Evolutionary conservation across 1,140 invertebrate genomes (phyloP).

Genomic region (Hydropsyche tenuis): DNA sequence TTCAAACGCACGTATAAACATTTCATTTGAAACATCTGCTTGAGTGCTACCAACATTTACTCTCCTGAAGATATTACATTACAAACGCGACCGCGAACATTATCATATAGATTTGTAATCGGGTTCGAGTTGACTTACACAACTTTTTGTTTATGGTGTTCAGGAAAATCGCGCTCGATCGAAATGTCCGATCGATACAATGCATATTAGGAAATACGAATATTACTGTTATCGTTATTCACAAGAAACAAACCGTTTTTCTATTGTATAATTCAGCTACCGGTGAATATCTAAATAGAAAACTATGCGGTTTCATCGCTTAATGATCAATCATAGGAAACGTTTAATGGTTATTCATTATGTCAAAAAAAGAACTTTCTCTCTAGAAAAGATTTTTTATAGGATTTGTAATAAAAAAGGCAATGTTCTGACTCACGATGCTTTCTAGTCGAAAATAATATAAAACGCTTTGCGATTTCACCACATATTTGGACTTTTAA

Average conservation of each 20-base stretch:
- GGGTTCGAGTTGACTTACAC: constrained; percentile 7
- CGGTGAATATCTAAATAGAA: neutral
- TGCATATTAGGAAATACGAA: constrained; percentile 7
- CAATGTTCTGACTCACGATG: constrained; percentile 9
- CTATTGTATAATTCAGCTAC: neutral
- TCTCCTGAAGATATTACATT: constrained; percentile 9
- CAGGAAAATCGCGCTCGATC: constrained; percentile 17
- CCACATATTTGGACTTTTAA: neutral
- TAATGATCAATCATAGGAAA: neutral
- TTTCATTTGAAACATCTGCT: constrained; percentile 2
- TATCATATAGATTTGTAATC: constrained; percentile 27
- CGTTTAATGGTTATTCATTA: neutral
- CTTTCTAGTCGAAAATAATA: constrained; percentile 8
- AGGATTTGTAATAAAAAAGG: neutral
- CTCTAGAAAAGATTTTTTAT: neutral
- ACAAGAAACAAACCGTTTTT: constrained; percentile 13
- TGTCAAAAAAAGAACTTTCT: constrained; percentile 18
- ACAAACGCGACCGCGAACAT: neutral
- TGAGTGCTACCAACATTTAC: neutral
- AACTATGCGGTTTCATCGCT: neutral
- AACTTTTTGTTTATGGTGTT: constrained; percentile 18
- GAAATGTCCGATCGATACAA: constrained; percentile 13
- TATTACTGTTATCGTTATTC: constrained; percentile 2
- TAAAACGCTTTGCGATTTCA: neutral
- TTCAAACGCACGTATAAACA: neutral